Evolutionary conservation across 1,140 invertebrate species (phyloP).

Genomic region (Tetragonula clypearis): DNA sequence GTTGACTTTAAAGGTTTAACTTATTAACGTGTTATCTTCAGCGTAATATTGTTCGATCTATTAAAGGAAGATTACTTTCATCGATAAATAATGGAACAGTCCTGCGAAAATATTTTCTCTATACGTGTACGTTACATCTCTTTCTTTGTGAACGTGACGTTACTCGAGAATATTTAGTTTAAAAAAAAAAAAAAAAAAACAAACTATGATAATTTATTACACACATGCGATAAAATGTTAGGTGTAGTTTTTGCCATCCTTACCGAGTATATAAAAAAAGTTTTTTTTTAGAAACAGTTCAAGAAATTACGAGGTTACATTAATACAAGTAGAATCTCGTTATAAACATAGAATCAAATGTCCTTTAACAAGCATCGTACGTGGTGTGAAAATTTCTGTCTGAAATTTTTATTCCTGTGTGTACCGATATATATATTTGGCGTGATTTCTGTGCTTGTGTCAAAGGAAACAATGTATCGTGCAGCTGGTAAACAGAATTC

Average conservation of each 20-base stretch:
- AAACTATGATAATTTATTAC: background rate
- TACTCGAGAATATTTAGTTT: background rate
- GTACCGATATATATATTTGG: background rate
- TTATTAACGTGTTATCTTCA: constrained; percentile 32
- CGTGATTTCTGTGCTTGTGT: background rate
- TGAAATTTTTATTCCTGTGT: background rate
- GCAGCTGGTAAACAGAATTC: background rate
- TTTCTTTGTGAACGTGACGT: too few relatives aligned
- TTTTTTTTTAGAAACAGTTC: too few relatives aligned
- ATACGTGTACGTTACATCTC: background rate
- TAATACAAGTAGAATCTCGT: background rate
- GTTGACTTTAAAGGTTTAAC: constrained; percentile 26
- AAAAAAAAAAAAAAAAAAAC: too few relatives aligned
- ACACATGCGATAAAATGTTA: too few relatives aligned
- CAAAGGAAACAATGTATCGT: background rate
- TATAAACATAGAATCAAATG: background rate
- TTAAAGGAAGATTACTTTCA: constrained; percentile 3
- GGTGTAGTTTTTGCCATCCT: too few relatives aligned
- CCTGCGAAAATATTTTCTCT: background rate
- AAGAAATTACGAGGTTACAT: background rate
- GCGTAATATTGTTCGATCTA: constrained; percentile 5
- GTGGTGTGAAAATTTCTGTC: background rate
- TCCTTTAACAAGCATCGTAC: background rate
- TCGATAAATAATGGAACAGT: background rate
- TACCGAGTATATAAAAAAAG: too few relatives aligned